phyloP scores from a whole-genome alignment of 1,140 invertebrate genomes.

The Probaryconus sp. region DNA sequence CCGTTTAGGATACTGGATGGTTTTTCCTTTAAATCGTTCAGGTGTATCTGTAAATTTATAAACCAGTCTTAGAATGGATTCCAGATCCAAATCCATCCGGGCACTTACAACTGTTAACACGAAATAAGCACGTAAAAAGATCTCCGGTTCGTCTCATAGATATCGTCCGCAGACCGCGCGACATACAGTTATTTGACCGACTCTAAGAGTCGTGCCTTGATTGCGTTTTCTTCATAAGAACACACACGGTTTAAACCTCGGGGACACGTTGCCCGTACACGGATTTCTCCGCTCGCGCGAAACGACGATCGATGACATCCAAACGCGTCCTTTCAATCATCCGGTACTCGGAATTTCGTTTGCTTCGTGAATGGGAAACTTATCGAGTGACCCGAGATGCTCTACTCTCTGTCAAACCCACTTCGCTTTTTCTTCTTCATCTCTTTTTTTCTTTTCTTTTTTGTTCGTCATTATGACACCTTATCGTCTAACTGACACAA shows the following conservation, averaged over 20 bases:
- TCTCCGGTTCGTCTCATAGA: conserved; percentile 57
- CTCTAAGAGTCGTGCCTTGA: conserved; percentile 68
- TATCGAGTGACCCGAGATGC: conserved; percentile 55
- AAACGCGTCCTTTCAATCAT: conserved; percentile 37
- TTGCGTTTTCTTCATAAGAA: conserved; percentile 51
- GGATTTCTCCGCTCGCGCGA: conserved; percentile 36
- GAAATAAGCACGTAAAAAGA: conserved; percentile 43
- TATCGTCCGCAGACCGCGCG: conserved; percentile 73
- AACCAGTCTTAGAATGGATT: conserved; percentile 16
- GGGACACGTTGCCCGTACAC: conserved; percentile 44
- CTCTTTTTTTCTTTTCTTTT: too few relatives aligned
- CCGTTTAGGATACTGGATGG: too few relatives aligned
- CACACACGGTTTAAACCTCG: conserved; percentile 57
- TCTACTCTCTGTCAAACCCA: conserved; percentile 54
- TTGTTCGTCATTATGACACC: too few relatives aligned
- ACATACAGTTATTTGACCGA: conserved; percentile 78
- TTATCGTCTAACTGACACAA: too few relatives aligned
- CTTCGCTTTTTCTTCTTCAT: too few relatives aligned
- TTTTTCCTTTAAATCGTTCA: too few relatives aligned
- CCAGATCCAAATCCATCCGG: too few relatives aligned
- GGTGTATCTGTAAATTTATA: conserved; percentile 17
- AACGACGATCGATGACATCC: conserved; percentile 12
- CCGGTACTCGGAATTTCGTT: conserved; percentile 63
- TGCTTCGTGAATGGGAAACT: conserved; percentile 52
- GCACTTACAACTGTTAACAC: conserved; percentile 39